phyloP scores from a whole-genome alignment of 2,113 vertebrate species.

The Beaufortia kweichowensis region DNA sequence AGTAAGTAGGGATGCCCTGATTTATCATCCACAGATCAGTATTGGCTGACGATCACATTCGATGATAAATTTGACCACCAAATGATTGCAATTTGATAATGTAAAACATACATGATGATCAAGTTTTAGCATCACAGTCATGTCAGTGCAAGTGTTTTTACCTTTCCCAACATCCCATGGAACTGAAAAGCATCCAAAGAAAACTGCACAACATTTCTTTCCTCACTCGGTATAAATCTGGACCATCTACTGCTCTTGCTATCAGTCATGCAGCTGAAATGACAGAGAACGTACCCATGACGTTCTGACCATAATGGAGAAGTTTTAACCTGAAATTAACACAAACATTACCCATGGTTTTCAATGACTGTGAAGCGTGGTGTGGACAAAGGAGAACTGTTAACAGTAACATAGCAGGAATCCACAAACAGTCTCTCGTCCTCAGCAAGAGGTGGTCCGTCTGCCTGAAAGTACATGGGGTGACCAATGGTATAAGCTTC shows the following conservation, averaged over 20 bases:
- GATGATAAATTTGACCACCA: too few species aligned
- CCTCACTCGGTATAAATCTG: constrained; percentile 61
- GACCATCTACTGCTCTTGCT: constrained; percentile 59
- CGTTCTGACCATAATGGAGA: background rate
- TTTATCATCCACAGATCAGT: too few species aligned
- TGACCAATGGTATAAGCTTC: constrained; percentile 59
- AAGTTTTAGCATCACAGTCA: too few species aligned
- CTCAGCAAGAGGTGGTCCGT: constrained; percentile 39
- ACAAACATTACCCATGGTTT: constrained; percentile 68
- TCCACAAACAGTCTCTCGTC: constrained; percentile 65
- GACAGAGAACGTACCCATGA: background rate
- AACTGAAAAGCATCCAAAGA: constrained; percentile 70
- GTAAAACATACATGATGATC: too few species aligned
- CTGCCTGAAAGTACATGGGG: constrained; percentile 70
- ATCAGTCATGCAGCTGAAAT: constrained; percentile 69
- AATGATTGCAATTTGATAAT: too few species aligned
- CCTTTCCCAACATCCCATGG: constrained; percentile 56
- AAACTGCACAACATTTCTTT: constrained; percentile 64
- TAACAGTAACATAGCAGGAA: constrained; percentile 62
- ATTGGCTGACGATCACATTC: too few species aligned
- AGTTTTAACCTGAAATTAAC: background rate
- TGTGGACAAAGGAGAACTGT: constrained; percentile 52
- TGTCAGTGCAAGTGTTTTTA: constrained; percentile 9
- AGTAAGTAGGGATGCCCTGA: too few species aligned
- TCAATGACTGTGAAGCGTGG: constrained; percentile 64